Conservation (phyloP, 2,888 invertebrate species). For the Nephrotoma flavescens region DNA sequence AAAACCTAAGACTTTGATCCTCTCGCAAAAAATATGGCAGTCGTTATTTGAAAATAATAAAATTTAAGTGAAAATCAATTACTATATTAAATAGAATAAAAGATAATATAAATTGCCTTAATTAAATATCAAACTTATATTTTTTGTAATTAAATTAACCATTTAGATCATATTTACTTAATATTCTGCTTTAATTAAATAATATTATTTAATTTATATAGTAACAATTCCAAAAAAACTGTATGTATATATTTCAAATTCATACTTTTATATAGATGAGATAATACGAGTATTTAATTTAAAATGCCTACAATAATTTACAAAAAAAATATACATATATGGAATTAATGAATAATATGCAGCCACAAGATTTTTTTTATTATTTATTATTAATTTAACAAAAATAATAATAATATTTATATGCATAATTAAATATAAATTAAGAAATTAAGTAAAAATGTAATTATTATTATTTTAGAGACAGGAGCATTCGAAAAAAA, state of each 20-base stretch:
- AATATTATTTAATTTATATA: not conserved
- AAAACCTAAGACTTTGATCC: too few relatives aligned
- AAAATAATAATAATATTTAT: not conserved
- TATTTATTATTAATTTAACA: not conserved
- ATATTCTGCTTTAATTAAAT: not conserved
- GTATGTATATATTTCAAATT: not conserved
- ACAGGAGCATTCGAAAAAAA: not conserved
- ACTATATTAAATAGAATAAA: not conserved
- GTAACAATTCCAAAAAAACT: not conserved
- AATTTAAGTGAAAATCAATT: not conserved
- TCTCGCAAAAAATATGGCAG: not conserved
- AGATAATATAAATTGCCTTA: not conserved
- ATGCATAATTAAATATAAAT: not conserved
- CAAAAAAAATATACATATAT: not conserved
- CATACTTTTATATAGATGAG: not conserved
- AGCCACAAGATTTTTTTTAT: not conserved
- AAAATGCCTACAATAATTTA: not conserved
- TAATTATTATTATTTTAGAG: not conserved
- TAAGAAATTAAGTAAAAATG: not conserved
- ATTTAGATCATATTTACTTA: not conserved
- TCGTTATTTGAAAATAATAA: not conserved
- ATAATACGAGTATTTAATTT: not conserved
- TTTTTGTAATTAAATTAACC: not conserved
- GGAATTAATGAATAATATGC: not conserved
- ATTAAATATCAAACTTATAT: not conserved